Percentiles rank a stretch among this genome's conserved stretches.
phyloP scores from a whole-genome alignment of 1,140 invertebrate genomes.

The Acromyrmex charruanus region DNA sequence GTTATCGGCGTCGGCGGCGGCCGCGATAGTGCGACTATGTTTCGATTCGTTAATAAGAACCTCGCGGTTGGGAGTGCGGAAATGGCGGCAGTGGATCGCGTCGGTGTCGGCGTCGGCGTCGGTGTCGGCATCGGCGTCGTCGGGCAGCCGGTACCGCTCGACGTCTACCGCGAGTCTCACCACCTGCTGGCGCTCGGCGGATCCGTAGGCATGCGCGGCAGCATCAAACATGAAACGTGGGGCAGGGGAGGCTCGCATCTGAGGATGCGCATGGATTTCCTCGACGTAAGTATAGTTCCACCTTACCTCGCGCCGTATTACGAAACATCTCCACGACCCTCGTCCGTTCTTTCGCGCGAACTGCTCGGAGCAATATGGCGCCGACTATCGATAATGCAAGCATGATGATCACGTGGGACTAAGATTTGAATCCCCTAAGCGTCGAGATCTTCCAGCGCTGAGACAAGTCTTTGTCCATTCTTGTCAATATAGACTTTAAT shows the following conservation, averaged over 20 bases:
- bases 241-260: not conserved
- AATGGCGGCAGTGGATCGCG: too few species aligned
- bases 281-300: slow-evolving; percentile 20
- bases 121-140: too few species aligned
- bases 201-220: slow-evolving; percentile 61
- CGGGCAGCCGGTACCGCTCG: not conserved
- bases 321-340: not conserved
- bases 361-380: not conserved
- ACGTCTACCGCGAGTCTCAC: slow-evolving; percentile 28
- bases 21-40: too few species aligned
- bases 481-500: too few species aligned
- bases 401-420: slow-evolving; percentile 7
- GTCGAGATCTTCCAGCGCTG: not conserved
- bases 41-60: too few species aligned
- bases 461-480: too few species aligned
- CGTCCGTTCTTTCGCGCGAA: not conserved
- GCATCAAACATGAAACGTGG: slow-evolving; percentile 22
- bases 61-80: too few species aligned
- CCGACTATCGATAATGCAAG: not conserved
- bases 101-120: too few species aligned
- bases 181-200: slow-evolving; percentile 7
- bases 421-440: not conserved
- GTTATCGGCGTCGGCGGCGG: not conserved
- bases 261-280: slow-evolving; percentile 21
- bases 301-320: not conserved